Base-by-base conservation (phyloP, 2,113 vertebrate genomes). In the Channa maculata region DNA sequence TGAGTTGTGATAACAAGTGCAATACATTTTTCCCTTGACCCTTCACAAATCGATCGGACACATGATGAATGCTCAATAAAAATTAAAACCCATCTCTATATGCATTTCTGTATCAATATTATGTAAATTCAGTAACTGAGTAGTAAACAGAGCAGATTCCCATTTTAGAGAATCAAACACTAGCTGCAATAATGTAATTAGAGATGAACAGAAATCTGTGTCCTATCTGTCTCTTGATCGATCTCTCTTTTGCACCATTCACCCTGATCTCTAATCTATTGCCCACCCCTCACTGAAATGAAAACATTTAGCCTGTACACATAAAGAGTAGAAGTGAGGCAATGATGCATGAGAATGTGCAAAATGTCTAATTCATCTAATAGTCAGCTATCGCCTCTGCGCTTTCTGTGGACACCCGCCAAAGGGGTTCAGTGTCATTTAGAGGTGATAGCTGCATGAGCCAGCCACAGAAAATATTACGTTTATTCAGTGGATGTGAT, bases 391-490 rank as follows among this genome's bases (percentile, higher is more conserved):
- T 80, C 71, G 64, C 44, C 55, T 48, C 49, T 37, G 34, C 43
- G 63, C 53, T 67, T 71, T 72, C 50, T 46, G 46, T 74, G 68
- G 66, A 77, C 69, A 71, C 54, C 78, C 72, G 74, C 77, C 77
- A 38, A 24, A 65, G 62, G 77, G 70, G 79, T 59, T 72, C 66
- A 24, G 69, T 84, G 89, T 86, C 88, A 79, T 89, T 89, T 87
- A 77, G 87, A 91, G 85, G 85, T 86, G 77, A 90, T 68, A 77
- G 76, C 84, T 46, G 75, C 61, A 62, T 53, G 79, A 86, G 85
- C 70, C 66, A 74, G 73, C 54, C 73, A 49, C 65, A 54, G 67
- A 88, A 88, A 91, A 83, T 86, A 79, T 83, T 75, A 87, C 83
- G 86, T 84, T 83, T 85, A 81, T 86, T 86, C 72, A 77, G 71